Conservation (phyloP, 2,888 invertebrate genomes). For the Acronicta leporina region DNA sequence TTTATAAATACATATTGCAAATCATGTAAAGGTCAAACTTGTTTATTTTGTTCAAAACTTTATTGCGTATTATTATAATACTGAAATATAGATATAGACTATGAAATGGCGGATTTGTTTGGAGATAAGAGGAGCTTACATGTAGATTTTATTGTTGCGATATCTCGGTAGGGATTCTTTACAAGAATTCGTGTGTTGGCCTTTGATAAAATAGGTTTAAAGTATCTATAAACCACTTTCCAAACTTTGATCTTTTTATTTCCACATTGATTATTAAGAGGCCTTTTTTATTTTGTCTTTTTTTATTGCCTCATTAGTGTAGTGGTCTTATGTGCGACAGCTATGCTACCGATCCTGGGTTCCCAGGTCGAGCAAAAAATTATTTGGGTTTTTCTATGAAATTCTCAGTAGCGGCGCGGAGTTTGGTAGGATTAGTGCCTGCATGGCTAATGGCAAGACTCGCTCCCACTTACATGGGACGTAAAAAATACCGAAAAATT, state of each 20-base stretch:
- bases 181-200: constrained; percentile 52
- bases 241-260: constrained; percentile 39
- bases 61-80: constrained; percentile 21
- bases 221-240: background rate
- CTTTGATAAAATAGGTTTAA: constrained; percentile 59
- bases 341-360: too few species aligned
- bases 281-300: constrained; percentile 14
- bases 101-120: constrained; percentile 48
- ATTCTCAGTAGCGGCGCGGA: too few species aligned
- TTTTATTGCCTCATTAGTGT: too few species aligned
- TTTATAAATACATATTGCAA: constrained; percentile 34
- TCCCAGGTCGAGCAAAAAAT: too few species aligned
- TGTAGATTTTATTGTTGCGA: constrained; percentile 72
- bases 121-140: constrained; percentile 56
- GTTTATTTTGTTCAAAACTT: constrained; percentile 39
- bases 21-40: constrained; percentile 31
- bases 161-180: constrained; percentile 63
- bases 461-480: too few species aligned
- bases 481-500: too few species aligned
- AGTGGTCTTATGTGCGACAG: too few species aligned
- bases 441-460: too few species aligned
- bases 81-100: constrained; percentile 40
- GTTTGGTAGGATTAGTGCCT: too few species aligned
- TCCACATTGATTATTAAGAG: constrained; percentile 36
- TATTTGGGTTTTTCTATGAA: too few species aligned